Evolutionary conservation across 2,797 vertebrate genomes (phyloP), one percentile per base, ranked within the genome.

Genomic region (Thripadectes ignobilis): DNA sequence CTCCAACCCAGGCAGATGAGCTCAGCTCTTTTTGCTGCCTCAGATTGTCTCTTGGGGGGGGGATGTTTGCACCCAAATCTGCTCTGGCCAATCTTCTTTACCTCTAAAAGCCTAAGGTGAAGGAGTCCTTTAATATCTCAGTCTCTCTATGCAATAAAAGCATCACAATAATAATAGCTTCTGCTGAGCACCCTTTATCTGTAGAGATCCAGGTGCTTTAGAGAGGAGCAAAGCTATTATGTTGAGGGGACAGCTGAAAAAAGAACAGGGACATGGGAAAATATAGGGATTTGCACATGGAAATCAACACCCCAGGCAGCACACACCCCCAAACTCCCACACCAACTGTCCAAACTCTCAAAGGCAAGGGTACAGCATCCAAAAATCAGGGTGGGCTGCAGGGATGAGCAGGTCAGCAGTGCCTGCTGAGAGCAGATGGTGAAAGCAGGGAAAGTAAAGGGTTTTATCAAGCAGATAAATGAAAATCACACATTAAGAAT

Each of bases 121-220:
- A 95, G 55, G 76, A 89, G 85, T 62, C 87, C 73, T 88, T 94
- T 94, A 93, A 94, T 93, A 92, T 92, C 66, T 59, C 46, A 20
- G 51, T 62, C 88, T 85, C 92, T 83, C 68, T 57, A 74, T 85
- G 92, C 89, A 96, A 96, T 95, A 95, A 95, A 95, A 93, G 77
- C 89, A 94, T 85, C 87, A 92, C 93, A 95, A 96, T 93, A 93
- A 92, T 92, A 96, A 95, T 45, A 94, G 72, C 72, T 93, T 90
- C 79, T 72, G 72, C 65, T 72, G 91, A 94, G 93, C 92, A 93
- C 89, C 91, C 92, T 95, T 96, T 92, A 96, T 93, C 96, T 94
- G 62, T 63, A 75, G 76, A 21, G 87, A 95, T 95, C 78, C 93
- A 96, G 85, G 89, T 76, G 89, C 91, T 95, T 94, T 62, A 84